Conservation (phyloP, 2,113 vertebrate genomes). For the Periophthalmodon schlosseri region DNA sequence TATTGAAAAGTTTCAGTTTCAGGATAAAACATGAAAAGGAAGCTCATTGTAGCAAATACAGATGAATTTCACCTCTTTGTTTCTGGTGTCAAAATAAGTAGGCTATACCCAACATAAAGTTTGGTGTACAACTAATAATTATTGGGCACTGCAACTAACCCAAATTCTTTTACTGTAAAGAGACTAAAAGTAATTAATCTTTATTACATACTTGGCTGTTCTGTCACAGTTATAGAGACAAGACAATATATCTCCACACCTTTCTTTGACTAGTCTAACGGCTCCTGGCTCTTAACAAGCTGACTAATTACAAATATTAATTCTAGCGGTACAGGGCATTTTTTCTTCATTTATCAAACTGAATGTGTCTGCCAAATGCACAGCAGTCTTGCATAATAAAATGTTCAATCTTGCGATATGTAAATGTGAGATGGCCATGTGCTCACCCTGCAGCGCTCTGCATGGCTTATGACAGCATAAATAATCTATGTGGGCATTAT, state of each 20-base stretch:
- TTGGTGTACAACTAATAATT: no score
- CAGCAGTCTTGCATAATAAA: conserved; percentile 32
- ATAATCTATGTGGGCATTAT: conserved; percentile 60
- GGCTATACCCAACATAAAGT: no score
- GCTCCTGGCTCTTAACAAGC: conserved; percentile 17
- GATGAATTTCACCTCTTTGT: no score
- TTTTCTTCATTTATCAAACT: neutral
- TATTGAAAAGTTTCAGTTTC: neutral
- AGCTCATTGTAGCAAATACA: no score
- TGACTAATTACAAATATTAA: neutral
- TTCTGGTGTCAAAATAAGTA: no score
- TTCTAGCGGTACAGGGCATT: neutral
- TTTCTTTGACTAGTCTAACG: neutral
- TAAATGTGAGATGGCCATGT: conserved; percentile 41
- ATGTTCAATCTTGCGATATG: conserved; percentile 46
- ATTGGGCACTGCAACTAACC: no score
- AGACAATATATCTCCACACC: conserved; percentile 32
- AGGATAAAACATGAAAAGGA: neutral
- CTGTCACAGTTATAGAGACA: neutral
- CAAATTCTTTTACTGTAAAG: no score
- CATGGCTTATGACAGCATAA: conserved; percentile 55
- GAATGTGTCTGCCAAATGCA: conserved; percentile 17
- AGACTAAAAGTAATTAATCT: no score
- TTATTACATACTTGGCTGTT: neutral
- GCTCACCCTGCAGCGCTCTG: conserved; percentile 35